A percentile compares a stretch with the other conserved stretches of the same genome.
Conservation (phyloP, 2,888 invertebrate species). For the Campopleginae sp. region DNA sequence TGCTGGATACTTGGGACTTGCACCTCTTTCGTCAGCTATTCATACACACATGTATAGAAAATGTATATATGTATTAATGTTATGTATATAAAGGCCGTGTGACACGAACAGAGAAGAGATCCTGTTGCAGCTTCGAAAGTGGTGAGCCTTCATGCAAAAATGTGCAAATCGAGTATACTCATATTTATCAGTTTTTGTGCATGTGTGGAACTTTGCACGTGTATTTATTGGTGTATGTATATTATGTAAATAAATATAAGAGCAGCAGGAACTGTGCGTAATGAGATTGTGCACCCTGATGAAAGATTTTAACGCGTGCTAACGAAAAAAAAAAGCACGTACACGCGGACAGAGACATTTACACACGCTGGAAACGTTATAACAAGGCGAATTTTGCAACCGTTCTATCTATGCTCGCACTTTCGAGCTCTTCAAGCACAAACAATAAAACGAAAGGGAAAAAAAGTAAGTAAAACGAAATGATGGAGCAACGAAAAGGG, state of each 20-base stretch:
- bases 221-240: constrained; percentile 5
- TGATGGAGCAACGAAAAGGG: background rate
- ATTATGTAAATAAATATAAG: constrained; percentile 19
- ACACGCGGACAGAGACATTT: constrained; percentile 3
- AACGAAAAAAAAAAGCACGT: background rate
- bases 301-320: constrained; percentile 42
- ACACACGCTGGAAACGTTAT: constrained; percentile 15
- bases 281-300: constrained; percentile 50
- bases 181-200: background rate
- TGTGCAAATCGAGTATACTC: background rate
- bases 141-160: background rate
- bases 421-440: constrained; percentile 13
- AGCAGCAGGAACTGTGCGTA: constrained; percentile 12
- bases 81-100: constrained; percentile 15
- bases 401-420: background rate
- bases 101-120: background rate
- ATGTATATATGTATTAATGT: constrained; percentile 6
- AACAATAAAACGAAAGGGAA: background rate
- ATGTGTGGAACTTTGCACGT: background rate
- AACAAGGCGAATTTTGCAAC: constrained; percentile 30
- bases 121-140: background rate
- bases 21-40: constrained; percentile 6
- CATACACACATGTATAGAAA: background rate
- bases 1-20: background rate
- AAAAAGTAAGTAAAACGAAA: background rate